A percentile compares a stretch with the other conserved stretches of the same genome.
Evolutionary conservation across 2,888 invertebrate species (phyloP).

Genomic region (Copidosoma aretas): DNA sequence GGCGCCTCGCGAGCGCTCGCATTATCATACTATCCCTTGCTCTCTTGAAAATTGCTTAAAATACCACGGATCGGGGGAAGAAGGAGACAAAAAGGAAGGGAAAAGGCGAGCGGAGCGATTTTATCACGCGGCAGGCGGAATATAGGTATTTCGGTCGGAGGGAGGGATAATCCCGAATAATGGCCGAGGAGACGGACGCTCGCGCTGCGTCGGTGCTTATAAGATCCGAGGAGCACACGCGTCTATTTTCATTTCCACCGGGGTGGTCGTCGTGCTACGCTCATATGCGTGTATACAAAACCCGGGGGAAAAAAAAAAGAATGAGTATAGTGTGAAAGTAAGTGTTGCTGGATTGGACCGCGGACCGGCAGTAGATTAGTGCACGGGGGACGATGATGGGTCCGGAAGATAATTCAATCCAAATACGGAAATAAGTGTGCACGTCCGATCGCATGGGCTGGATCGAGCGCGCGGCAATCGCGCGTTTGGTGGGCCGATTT

Average conservation of each 20-base stretch:
- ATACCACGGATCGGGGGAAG: slow-evolving; percentile 49
- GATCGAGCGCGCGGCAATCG: no score
- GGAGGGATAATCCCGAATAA: slow-evolving; percentile 42
- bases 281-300: no score
- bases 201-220: neutral
- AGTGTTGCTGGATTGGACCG: neutral
- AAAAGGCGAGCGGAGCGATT: slow-evolving; percentile 41
- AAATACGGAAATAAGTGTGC: no score
- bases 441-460: no score
- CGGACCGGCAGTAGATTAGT: no score
- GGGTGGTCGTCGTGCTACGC: no score
- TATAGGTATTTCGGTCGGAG: slow-evolving; percentile 43
- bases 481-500: no score
- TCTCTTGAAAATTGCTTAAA: slow-evolving; percentile 54
- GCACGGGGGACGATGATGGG: no score
- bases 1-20: neutral
- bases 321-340: no score
- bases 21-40: slow-evolving; percentile 12
- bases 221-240: neutral
- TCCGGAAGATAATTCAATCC: no score
- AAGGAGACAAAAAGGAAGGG: neutral
- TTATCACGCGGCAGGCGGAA: slow-evolving; percentile 45
- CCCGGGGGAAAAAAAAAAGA: no score
- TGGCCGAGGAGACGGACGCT: slow-evolving; percentile 11
- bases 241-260: slow-evolving; percentile 36